Base-by-base conservation (phyloP, 2,888 invertebrate species). In the Acrobasis repandana region DNA sequence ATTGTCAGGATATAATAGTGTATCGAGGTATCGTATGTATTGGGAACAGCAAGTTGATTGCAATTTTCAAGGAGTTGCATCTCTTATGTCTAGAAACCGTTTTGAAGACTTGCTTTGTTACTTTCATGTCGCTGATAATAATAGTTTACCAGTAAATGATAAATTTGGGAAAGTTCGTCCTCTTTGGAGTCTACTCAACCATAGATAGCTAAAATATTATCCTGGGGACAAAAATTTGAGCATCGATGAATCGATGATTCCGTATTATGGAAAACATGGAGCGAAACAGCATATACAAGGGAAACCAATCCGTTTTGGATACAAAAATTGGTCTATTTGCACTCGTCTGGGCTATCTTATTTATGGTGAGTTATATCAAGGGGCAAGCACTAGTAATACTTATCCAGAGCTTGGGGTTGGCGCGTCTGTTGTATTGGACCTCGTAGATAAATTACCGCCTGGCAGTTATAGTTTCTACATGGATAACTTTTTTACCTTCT, bases 361-460 rank as follows among this genome's bases (percentile, higher is more conserved):
- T 10, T 74, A 72, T 65, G 67, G 69, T 58, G 72, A 75, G 50
- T 73, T 74, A 9, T 69, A 70, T 66, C 74, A 74, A 63, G 74
- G 73, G 60, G 58, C 58, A 18, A 61, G 56, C 10, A 61, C 61
- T 14, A 58, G 61, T 11, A 61, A 62, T 60, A 63, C 61, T 38
- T 57, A 61, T 58, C 64, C 64, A 14, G 61, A 46, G 8, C 46
- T 46, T 11, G 46, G 46, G 10, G 46, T 46, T n/a, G n/a, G n/a
- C n/a, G n/a, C n/a, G n/a, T n/a, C n/a, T n/a, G n/a, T n/a, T n/a
- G n/a, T n/a, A n/a, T n/a, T n/a, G n/a, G n/a, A n/a, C n/a, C n/a
- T n/a, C n/a, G n/a, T n/a, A n/a, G n/a, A n/a, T n/a, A n/a, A n/a
- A n/a, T n/a, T n/a, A n/a, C n/a, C n/a, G n/a, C n/a, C n/a, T 46